Evolutionary conservation across 92 coral and sea anemone species (phyloP).

Genomic region (Desmophyllum pertusum): DNA sequence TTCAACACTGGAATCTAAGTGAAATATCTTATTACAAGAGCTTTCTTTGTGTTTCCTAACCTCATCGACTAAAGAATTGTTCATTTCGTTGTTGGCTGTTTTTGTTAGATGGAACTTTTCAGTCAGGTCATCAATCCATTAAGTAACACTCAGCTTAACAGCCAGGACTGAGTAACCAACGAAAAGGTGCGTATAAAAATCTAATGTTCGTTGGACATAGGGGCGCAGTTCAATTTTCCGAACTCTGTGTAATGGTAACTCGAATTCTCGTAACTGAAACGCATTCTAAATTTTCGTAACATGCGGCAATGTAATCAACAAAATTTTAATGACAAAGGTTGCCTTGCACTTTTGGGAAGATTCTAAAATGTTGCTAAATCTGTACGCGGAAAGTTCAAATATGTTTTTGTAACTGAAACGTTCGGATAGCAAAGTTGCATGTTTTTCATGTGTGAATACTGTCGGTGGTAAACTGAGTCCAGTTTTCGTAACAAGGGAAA

Average conservation of each 20-base stretch:
- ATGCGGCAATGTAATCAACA: not conserved
- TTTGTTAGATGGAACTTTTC: not conserved
- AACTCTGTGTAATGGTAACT: not conserved
- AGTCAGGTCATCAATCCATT: not conserved
- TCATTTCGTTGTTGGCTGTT: slow-evolving; percentile 5
- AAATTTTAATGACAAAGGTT: not conserved
- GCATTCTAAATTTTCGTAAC: not conserved
- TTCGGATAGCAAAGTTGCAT: not conserved
- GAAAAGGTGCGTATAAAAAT: not conserved
- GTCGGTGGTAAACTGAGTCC: not conserved
- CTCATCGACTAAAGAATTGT: not conserved
- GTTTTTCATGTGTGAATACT: not conserved
- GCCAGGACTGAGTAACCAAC: not conserved
- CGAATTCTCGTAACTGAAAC: not conserved
- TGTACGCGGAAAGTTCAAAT: not conserved
- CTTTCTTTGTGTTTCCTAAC: not conserved
- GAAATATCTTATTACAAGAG: no score
- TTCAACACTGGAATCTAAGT: no score
- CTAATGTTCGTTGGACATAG: not conserved
- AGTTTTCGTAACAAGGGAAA: no score
- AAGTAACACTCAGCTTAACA: not conserved
- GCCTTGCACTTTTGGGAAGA: not conserved
- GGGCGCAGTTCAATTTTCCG: not conserved
- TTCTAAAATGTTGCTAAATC: not conserved
- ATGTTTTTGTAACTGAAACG: not conserved